Evolutionary conservation across 2,888 invertebrate species (phyloP), one percentile per base, ranked within the genome.

Genomic region (Acanthococcus lagerstroemiae): DNA sequence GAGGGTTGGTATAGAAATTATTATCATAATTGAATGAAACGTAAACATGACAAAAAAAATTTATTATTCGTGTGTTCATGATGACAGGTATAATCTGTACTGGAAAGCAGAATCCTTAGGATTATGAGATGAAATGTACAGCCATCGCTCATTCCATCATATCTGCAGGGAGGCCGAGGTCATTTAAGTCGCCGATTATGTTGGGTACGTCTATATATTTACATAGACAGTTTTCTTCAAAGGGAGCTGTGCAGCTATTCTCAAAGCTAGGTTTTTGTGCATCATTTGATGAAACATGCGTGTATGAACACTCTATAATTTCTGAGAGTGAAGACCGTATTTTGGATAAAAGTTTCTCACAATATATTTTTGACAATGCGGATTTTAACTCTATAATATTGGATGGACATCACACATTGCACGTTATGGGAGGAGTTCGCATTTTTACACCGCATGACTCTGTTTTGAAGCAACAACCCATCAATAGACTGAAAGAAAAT

Each of bases 341-440:
- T 30, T 30, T 30, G 37, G 37, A 30, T 12, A 30, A 30, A 30
- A 30, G 37, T 30, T 30, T 30, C 37, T 30, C 37, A 30, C 37
- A 30, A 30, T 12, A 30, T 30, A 12, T 30, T 9, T 73, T 60
- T 69, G 73, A 74, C 67, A 74, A 74, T 70, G 72, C 73, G 0
- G 73, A 73, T 70, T 69, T 70, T 68, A 73, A 74, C 68, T 71
- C 70, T 24, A 67, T 67, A 55, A 73, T 72, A 9, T 52, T 68
- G 45, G 66, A 68, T 25, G 68, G 68, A 1, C 61, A 30, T 1
- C 26, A 58, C 44, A 73, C 73, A 45, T 71, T 73, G 60, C 73
- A 72, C 65, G 68, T 66, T n/a, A 72, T 73, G 73, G 72, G 72
- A 52, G 71, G 72, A 56, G 73, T 74, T 44, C 69, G 69, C 68